These are phyloP conservation scores for Myopa testacea DNA, from an alignment of 2,888 invertebrate genomes.

Conservation along the genomic window DNA sequence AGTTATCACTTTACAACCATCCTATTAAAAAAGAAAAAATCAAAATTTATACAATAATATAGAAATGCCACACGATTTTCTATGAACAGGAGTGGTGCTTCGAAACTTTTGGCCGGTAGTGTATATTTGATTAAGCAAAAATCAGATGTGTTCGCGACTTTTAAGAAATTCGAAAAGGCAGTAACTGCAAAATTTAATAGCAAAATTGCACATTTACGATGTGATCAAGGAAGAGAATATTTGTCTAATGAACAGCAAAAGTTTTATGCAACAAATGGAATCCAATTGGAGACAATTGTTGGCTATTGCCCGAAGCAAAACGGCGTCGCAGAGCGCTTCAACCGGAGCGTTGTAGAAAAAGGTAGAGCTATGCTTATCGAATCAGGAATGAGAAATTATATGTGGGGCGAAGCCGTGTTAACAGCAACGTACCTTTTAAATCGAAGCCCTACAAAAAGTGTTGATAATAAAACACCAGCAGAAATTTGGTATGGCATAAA, in stretches of 20 bases:
- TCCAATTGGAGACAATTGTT: slow-evolving; percentile 42
- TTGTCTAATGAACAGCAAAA: slow-evolving; percentile 40
- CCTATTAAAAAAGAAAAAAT: too few relatives aligned
- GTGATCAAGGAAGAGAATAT: slow-evolving; percentile 39
- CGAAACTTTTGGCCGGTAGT: too few relatives aligned
- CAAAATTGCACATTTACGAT: slow-evolving; percentile 32
- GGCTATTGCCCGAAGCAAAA: slow-evolving; percentile 43
- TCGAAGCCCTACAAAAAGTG: slow-evolving; percentile 29
- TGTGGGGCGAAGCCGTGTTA: slow-evolving; percentile 44
- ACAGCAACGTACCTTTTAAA: slow-evolving; percentile 36
- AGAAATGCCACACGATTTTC: too few relatives aligned
- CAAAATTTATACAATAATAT: too few relatives aligned
- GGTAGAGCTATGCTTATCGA: slow-evolving; percentile 36
- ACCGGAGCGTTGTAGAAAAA: slow-evolving; percentile 40
- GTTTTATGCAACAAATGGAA: slow-evolving; percentile 33
- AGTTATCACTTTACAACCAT: too few relatives aligned
- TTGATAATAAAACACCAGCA: slow-evolving; percentile 43
- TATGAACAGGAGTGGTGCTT: too few relatives aligned
- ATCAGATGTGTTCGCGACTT: slow-evolving; percentile 40
- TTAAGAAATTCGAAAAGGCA: slow-evolving; percentile 38
- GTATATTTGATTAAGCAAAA: slow-evolving; percentile 39
- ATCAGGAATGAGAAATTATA: slow-evolving; percentile 33
- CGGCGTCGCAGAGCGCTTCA: slow-evolving; percentile 40
- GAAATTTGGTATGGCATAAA: slow-evolving; percentile 43
- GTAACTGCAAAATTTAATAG: slow-evolving; percentile 37